Base-by-base conservation (phyloP, 2,797 vertebrate species). In the Liasis olivaceus region DNA sequence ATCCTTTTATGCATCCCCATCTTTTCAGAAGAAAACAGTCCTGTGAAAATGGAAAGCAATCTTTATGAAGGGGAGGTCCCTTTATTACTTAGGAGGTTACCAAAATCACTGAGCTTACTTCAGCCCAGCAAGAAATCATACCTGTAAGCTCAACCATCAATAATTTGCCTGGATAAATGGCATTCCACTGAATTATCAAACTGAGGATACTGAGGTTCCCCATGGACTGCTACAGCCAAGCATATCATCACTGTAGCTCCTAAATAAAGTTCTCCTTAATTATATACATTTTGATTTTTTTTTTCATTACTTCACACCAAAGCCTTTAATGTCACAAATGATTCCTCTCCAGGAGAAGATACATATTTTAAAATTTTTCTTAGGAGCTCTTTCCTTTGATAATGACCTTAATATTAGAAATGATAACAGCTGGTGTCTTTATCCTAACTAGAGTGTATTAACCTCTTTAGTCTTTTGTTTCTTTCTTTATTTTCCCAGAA, bases 381-480 rank as follows among this genome's bases (percentile, higher is more conserved):
- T 96, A 93, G 72, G 96, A 97, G 96, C 96, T 97, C 97, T 98
- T 97, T 98, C 96, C 97, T 98, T 97, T 97, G 97, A 97, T 98
- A 98, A 98, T 97, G 98, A 97, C 98, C 98, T 98, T 98, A 98
- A 98, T 98, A 98, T 98, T 98, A 98, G 98, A 98, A 98, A 98
- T 98, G 97, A 98, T 98, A 99, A 98, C 99, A 99, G 98, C 98
- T 99, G 98, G 98, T 98, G 96, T 98, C 98, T 98, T 97, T 98
- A 98, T 98, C 98, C 98, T 98, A 98, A 98, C 98, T 98, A 98
- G 98, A 98, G 98, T 99, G 98, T 98, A 99, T 99, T 99, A 99
- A 99, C 98, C 98, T 99, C 98, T 98, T 97, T 98, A 98, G 98
- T 97, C 98, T 36, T 7, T n/a, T n/a, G 28, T 4, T 11, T 42